A percentile compares a stretch with the other conserved stretches of the same genome.
Evolutionary conservation across 2,797 vertebrate genomes (phyloP).

Genomic region (Enteromius paludinosus): DNA sequence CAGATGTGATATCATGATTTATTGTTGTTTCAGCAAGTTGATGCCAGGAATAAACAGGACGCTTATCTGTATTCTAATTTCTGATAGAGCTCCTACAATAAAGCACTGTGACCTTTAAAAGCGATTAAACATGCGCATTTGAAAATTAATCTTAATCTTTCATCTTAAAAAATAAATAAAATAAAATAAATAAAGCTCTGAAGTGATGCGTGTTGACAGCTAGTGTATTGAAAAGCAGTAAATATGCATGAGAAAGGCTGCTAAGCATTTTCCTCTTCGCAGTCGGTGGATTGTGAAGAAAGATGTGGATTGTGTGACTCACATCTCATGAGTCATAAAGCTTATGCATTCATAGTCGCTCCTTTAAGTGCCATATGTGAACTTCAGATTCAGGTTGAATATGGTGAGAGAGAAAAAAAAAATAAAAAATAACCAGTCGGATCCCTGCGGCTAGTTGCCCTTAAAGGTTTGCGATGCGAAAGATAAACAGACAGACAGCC

Average conservation of each 20-base stretch:
- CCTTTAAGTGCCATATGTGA: conserved; percentile 63
- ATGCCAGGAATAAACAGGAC: conserved; percentile 46
- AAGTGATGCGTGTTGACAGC: conserved; percentile 71
- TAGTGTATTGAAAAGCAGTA: conserved; percentile 74
- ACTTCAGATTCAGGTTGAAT: conserved; percentile 49
- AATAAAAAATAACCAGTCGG: neutral
- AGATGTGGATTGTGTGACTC: conserved; percentile 79
- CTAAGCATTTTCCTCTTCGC: conserved; percentile 76
- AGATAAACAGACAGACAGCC: conserved; percentile 34
- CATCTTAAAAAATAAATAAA: no score
- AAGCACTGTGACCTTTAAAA: conserved; percentile 55
- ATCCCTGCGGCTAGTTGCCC: conserved; percentile 40
- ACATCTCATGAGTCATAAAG: conserved; percentile 80
- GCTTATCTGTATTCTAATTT: conserved; percentile 47
- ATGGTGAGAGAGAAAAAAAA: neutral
- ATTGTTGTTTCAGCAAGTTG: conserved; percentile 38
- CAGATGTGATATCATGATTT: conserved; percentile 50
- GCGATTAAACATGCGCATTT: conserved; percentile 64
- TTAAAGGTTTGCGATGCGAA: conserved; percentile 23
- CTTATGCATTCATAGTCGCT: conserved; percentile 73
- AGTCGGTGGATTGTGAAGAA: conserved; percentile 73
- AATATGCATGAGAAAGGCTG: conserved; percentile 81
- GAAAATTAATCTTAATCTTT: conserved; percentile 66
- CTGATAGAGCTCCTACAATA: conserved; percentile 30
- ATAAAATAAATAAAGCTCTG: conserved; percentile 53